Conservation (phyloP, 2,113 vertebrate species). For the Alligator mississippiensis region DNA sequence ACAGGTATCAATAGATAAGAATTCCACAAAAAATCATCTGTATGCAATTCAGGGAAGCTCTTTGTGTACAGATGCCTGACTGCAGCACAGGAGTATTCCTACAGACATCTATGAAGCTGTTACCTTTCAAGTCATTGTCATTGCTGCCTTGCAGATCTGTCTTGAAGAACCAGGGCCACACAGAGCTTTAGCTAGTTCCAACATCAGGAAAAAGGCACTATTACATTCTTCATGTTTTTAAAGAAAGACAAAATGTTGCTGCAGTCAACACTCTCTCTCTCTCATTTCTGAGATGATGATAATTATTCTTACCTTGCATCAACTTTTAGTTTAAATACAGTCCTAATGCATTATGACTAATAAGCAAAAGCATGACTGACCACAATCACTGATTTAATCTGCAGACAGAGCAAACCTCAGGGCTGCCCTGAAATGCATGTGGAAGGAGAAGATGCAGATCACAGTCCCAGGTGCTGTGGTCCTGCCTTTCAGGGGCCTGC, state of each 20-base stretch:
- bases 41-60: too few relatives aligned
- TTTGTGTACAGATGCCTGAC: neutral
- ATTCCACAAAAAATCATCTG: neutral
- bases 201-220: conserved; percentile 54
- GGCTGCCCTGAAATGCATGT: neutral
- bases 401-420: neutral
- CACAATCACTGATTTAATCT: fast-evolving
- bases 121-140: neutral
- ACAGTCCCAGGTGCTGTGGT: fast-evolving
- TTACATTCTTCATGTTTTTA: conserved; percentile 21
- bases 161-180: neutral
- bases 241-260: neutral
- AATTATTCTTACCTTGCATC: neutral
- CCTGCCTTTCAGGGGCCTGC: neutral
- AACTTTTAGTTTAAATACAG: neutral
- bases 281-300: neutral
- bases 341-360: neutral
- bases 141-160: neutral
- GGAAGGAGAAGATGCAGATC: neutral
- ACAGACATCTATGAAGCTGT: neutral
- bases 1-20: neutral
- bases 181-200: neutral
- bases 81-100: neutral
- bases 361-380: neutral
- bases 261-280: neutral